phyloP scores from a whole-genome alignment of 2,113 vertebrate genomes.

The Lagopus leucura region DNA sequence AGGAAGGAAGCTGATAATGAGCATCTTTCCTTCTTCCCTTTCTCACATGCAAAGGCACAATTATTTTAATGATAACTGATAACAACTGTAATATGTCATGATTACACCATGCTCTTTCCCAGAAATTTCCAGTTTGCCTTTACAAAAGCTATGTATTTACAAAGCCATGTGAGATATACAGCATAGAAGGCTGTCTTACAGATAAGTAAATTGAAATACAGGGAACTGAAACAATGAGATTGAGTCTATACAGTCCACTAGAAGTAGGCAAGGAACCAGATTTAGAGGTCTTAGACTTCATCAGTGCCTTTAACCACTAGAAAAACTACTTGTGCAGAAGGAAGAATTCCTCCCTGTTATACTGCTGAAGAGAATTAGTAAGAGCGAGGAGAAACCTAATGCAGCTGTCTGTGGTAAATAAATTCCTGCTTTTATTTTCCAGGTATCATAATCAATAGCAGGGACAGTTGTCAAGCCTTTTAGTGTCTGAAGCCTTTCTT shows the following conservation, averaged over 20 bases:
- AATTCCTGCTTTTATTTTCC: background rate
- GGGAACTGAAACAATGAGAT: background rate
- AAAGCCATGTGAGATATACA: background rate
- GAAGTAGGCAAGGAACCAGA: background rate
- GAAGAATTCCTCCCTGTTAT: background rate
- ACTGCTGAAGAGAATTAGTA: background rate
- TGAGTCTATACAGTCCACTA: background rate
- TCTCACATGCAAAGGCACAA: constrained; percentile 17
- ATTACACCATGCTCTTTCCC: background rate
- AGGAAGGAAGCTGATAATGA: constrained; percentile 62
- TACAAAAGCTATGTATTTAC: background rate
- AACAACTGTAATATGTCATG: constrained; percentile 26
- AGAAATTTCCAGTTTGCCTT: background rate
- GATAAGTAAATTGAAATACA: background rate
- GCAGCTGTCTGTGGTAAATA: background rate
- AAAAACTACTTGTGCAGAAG: background rate
- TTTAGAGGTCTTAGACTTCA: background rate
- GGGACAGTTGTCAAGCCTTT: background rate
- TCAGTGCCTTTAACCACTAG: background rate
- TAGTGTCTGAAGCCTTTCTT: background rate
- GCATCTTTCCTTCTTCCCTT: constrained; percentile 48
- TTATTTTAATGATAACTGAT: constrained; percentile 17
- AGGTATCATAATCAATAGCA: background rate
- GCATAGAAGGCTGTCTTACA: background rate
- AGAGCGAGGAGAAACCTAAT: background rate